Base-by-base conservation (phyloP, 92 coral and sea anemone genomes). In the Pocillopora grandis region DNA sequence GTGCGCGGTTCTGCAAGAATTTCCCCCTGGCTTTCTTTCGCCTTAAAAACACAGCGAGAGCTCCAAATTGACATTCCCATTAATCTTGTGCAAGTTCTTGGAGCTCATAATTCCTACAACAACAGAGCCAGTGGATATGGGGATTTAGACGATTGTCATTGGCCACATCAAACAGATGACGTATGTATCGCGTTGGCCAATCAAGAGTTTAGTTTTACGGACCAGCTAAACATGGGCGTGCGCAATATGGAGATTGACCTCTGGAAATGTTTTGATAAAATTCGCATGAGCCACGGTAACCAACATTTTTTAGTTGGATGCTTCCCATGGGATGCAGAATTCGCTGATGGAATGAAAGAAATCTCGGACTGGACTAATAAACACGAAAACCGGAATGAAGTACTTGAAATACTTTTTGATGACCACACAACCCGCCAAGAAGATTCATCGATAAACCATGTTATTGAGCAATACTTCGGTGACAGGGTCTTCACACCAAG, bases 171-270 rank as follows among this genome's bases (percentile, higher is more conserved):
- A 2, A 81, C 80, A 35, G 68, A 85, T 67, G 89, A 84, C 15
- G 78, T 84, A 9, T 91, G 98, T 75, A 82, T 94, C 71, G 88
- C 90, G 35, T 48, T 94, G 17, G 98, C 98, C 75, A 94, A 94
- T 88, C 98, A 94, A 90, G 98, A 94, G 79, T 92, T 94, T n/a
- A 94, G 95, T 64, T 90, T 94, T 52, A 94, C 98, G 6, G 98
- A 94, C 62, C 85, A 87, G 60, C 84, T 94, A 5, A 81, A 94
- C 82, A 92, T 94, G 95, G 98, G 98, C 21, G 81, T 94, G 6
- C 86, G 95, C 2, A 87, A 91, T 66, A 85, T 94, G 77, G 98
- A 94, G 64, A 85, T 94, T 48, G 98, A 94, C 49, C 90, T 94
- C 65, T 94, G 98, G 98, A 85, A 91, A 73, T 94, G 98, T 72